A percentile compares a stretch with the other conserved stretches of the same genome.
Evolutionary conservation across 1,140 invertebrate genomes (phyloP).

Genomic region (Nephila pilipes): DNA sequence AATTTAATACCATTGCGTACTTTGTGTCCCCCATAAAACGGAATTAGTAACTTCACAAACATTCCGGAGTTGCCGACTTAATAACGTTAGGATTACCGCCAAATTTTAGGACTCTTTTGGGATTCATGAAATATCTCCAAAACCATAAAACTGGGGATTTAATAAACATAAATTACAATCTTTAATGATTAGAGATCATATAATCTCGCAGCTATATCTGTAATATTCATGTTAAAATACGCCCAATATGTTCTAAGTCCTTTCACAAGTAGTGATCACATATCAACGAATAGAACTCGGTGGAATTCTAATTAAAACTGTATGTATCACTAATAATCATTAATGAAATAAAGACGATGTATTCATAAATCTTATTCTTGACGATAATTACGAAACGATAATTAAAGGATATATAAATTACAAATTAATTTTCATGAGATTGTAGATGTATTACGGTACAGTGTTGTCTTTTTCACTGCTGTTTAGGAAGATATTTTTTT

Average conservation of each 20-base stretch:
- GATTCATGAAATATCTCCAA: not conserved
- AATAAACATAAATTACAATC: not conserved
- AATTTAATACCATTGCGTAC: no score
- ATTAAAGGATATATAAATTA: no score
- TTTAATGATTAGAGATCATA: conserved; percentile 6
- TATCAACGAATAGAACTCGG: not conserved
- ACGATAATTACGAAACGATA: no score
- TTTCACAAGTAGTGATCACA: not conserved
- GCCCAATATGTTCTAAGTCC: not conserved
- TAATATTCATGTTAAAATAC: not conserved
- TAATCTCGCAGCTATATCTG: not conserved
- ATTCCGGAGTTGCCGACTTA: not conserved
- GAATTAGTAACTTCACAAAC: no score
- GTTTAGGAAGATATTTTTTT: no score
- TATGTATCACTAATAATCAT: not conserved
- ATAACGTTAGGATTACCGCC: not conserved
- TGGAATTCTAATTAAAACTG: not conserved
- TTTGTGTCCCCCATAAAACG: no score
- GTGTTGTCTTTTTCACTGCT: no score
- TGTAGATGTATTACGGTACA: no score
- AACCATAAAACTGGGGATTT: not conserved
- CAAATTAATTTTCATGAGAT: no score
- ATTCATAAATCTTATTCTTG: no score
- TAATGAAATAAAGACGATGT: not conserved
- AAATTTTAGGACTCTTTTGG: not conserved